Evolutionary conservation across 2,888 invertebrate species (phyloP).

Genomic region (Leptopterna dolabrata): DNA sequence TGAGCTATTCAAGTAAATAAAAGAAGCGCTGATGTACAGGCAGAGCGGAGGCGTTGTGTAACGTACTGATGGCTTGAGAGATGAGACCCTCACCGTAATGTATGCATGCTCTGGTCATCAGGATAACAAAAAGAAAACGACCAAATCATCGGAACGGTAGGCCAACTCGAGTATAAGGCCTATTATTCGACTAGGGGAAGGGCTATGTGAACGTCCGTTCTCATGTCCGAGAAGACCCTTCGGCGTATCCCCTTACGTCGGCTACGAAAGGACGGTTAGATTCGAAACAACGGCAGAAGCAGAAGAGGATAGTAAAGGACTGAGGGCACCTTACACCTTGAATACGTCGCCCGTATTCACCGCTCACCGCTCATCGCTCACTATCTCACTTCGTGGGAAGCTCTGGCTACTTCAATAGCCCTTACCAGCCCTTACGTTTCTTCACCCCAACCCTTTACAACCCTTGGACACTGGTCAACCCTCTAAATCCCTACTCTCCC

Average conservation of each 20-base stretch:
- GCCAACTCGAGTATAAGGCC: background rate
- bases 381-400: background rate
- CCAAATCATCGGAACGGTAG: conserved; percentile 7
- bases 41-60: conserved; percentile 2
- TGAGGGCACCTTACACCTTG: background rate
- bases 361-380: background rate
- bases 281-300: background rate
- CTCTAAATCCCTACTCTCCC: background rate
- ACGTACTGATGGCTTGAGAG: background rate
- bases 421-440: background rate
- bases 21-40: too few species aligned
- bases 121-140: conserved; percentile 11
- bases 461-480: background rate
- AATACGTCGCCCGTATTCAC: background rate
- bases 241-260: background rate
- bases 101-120: conserved; percentile 2
- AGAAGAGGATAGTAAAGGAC: background rate
- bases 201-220: conserved; percentile 7
- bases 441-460: background rate
- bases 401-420: background rate
- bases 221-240: conserved; percentile 1
- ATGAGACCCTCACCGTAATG: background rate
- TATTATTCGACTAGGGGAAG: background rate
- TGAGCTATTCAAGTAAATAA: too few species aligned
- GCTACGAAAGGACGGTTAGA: background rate